Percentiles rank a stretch among this genome's conserved stretches.
Conservation (phyloP, 37 sponge, comb jelly and placozoan species). For the Trichoplax adhaerens region DNA sequence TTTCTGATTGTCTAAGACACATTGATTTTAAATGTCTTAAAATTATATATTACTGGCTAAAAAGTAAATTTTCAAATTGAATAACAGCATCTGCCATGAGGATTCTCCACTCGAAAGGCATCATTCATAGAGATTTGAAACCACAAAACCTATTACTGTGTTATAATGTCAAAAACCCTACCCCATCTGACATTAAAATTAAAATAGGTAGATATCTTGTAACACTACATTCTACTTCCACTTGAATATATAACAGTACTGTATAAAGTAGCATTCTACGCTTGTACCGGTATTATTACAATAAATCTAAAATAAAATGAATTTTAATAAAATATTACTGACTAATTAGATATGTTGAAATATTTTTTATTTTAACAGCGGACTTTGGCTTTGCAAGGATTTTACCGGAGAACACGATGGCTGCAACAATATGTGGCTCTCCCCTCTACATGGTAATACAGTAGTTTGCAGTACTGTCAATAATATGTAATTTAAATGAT, state of each 20-base stretch:
- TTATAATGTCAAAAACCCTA: constrained; percentile 8
- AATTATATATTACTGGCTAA: background rate
- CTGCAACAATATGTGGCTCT: constrained; percentile 89
- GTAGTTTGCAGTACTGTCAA: background rate
- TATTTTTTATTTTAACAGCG: constrained; percentile 13
- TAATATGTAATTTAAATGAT: too few species aligned
- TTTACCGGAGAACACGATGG: constrained; percentile 72
- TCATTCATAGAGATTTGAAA: constrained; percentile 85
- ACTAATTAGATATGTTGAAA: background rate
- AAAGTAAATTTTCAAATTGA: background rate
- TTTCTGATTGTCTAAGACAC: background rate
- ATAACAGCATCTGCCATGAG: constrained; percentile 42
- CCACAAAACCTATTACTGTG: constrained; percentile 84
- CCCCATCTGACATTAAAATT: background rate
- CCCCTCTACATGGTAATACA: constrained; percentile 83
- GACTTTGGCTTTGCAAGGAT: constrained; percentile 97
- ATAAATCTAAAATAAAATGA: background rate
- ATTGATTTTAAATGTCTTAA: constrained; percentile 3
- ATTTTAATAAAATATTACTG: background rate
- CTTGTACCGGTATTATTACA: too few species aligned
- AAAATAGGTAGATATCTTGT: background rate
- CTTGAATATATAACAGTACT: background rate
- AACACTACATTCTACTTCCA: constrained; percentile 12
- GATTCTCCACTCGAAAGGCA: constrained; percentile 34
- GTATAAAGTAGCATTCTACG: background rate